A percentile compares a stretch with the other conserved stretches of the same genome.
Conservation (phyloP, 2,888 invertebrate species). For the Mythimna lalbum region DNA sequence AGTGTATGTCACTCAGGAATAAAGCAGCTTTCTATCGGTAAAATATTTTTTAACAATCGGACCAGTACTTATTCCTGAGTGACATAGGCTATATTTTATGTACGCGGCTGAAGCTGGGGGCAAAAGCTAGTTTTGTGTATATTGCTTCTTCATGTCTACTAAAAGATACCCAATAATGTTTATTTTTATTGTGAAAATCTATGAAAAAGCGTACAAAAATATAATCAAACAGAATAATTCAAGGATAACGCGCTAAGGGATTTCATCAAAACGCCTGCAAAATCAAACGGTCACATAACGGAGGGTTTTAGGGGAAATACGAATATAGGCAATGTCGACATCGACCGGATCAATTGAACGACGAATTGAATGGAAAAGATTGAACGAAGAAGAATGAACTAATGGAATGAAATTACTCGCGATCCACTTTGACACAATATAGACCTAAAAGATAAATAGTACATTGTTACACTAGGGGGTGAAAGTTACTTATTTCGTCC, state of each 20-base stretch:
- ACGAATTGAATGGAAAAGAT: conserved; percentile 28
- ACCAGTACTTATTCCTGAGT: no score
- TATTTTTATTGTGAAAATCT: no score
- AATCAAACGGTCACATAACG: conserved; percentile 41
- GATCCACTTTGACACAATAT: conserved; percentile 29
- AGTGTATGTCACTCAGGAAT: no score
- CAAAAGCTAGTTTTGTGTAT: no score
- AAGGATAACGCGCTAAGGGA: conserved; percentile 14
- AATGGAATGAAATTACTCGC: conserved; percentile 18
- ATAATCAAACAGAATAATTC: conserved; percentile 19
- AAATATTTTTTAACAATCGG: no score
- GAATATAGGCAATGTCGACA: conserved; percentile 43
- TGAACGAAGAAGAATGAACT: conserved; percentile 37
- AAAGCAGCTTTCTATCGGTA: no score
- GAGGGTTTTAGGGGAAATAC: conserved; percentile 29
- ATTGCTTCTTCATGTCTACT: no score
- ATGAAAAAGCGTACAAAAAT: conserved; percentile 2
- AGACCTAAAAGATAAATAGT: conserved; percentile 11
- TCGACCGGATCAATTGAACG: conserved; percentile 25
- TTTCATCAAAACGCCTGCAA: conserved; percentile 32
- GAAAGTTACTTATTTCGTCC: no score
- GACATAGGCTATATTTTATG: no score
- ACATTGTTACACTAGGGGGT: no score
- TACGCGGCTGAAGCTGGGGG: no score
- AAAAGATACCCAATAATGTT: no score